phyloP scores from a whole-genome alignment of 2,888 invertebrate species.

The Epinotia nisella region DNA sequence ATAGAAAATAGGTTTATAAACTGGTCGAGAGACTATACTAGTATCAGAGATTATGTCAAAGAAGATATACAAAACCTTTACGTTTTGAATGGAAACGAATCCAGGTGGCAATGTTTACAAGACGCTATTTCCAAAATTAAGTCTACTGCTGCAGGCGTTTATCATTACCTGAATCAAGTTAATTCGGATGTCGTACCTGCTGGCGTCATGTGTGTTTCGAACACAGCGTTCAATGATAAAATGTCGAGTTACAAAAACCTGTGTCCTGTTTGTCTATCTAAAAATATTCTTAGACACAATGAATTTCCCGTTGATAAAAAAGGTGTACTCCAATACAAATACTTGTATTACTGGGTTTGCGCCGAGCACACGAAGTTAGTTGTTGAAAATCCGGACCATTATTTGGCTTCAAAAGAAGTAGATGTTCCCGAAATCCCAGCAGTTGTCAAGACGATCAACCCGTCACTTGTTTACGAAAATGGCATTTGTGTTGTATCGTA shows the following conservation, averaged over 20 bases:
- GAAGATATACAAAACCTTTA: constrained; percentile 83
- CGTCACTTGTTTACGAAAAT: constrained; percentile 73
- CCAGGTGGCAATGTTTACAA: constrained; percentile 84
- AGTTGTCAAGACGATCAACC: constrained; percentile 69
- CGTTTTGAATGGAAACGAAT: constrained; percentile 75
- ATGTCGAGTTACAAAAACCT: constrained; percentile 81
- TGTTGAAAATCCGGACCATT: constrained; percentile 69
- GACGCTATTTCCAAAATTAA: constrained; percentile 68
- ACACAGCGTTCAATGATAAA: constrained; percentile 78
- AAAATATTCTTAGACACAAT: constrained; percentile 66
- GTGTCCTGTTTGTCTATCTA: constrained; percentile 85
- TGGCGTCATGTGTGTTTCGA: constrained; percentile 83
- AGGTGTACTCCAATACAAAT: constrained; percentile 83
- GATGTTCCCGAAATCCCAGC: constrained; percentile 82
- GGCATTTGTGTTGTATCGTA: constrained; percentile 87
- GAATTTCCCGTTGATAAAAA: constrained; percentile 79
- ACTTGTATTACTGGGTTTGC: constrained; percentile 86
- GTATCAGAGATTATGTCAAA: constrained; percentile 79
- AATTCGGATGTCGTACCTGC: constrained; percentile 78
- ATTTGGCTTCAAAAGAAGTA: constrained; percentile 58
- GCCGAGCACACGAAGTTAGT: constrained; percentile 79
- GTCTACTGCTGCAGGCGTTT: constrained; percentile 71
- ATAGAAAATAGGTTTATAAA: constrained; percentile 72
- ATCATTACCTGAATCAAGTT: constrained; percentile 80
- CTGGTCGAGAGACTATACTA: constrained; percentile 67